phyloP scores from a whole-genome alignment of 1,140 invertebrate genomes.

The Kradibia gibbosae region DNA sequence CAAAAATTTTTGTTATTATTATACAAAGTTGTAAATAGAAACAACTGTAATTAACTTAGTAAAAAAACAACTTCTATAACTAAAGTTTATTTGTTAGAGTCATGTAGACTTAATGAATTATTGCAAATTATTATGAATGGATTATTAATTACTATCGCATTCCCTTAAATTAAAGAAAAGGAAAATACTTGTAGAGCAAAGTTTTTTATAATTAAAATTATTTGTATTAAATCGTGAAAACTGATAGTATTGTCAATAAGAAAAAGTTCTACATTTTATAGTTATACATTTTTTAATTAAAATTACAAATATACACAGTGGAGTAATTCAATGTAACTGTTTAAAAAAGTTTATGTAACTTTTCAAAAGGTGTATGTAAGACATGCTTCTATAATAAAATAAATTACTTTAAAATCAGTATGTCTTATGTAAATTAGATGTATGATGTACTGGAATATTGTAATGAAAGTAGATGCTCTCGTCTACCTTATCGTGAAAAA shows the following conservation, averaged over 20 bases:
- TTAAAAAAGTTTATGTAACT: conserved; percentile 18
- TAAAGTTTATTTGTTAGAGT: neutral
- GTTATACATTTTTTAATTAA: conserved; percentile 10
- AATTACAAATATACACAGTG: neutral
- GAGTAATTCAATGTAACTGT: conserved; percentile 13
- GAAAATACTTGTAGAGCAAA: neutral
- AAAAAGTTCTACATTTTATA: neutral
- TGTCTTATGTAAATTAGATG: conserved; percentile 14
- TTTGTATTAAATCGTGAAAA: neutral
- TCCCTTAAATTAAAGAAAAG: neutral
- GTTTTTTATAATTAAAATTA: neutral
- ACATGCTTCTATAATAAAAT: too few relatives aligned
- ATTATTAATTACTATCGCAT: conserved; percentile 11
- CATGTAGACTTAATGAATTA: neutral
- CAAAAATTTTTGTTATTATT: too few relatives aligned
- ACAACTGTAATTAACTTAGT: too few relatives aligned
- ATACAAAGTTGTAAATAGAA: too few relatives aligned
- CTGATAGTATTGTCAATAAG: conserved; percentile 24
- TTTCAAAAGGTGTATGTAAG: conserved; percentile 5
- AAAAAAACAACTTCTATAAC: too few relatives aligned
- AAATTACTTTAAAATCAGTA: conserved; percentile 8
- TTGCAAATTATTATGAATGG: neutral
- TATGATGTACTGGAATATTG: conserved; percentile 12
- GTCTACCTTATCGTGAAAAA: too few relatives aligned
- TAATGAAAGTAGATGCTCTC: too few relatives aligned